Conservation (phyloP, 2,113 vertebrate species). For the Protomyctophum bolini region DNA sequence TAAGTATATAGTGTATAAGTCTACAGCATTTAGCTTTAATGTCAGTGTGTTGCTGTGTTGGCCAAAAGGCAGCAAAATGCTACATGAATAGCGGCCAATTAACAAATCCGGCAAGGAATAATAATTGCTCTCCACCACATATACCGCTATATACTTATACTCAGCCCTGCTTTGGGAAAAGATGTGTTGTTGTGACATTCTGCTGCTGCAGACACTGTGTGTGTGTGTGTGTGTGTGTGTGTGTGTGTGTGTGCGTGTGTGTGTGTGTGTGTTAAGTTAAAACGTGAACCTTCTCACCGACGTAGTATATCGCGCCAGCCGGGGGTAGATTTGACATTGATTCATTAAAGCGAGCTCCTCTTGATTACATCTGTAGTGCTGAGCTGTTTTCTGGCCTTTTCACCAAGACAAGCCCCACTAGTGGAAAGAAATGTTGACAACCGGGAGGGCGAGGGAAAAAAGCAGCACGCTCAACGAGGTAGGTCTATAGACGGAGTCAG, state of each 20-base stretch:
- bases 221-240: too few relatives aligned
- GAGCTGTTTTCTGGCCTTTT: conserved; percentile 74
- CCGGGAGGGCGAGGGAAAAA: conserved; percentile 15
- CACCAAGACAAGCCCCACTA: conserved; percentile 69
- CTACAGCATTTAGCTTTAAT: conserved; percentile 9
- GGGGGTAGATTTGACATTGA: conserved; percentile 66
- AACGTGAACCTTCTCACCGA: conserved; percentile 44
- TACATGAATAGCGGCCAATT: conserved; percentile 20
- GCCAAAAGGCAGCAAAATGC: conserved; percentile 9
- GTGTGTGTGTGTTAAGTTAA: conserved; percentile 48
- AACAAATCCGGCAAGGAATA: conserved; percentile 27
- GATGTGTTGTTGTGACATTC: conserved; percentile 35
- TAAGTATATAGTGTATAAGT: conserved; percentile 4
- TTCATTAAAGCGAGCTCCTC: conserved; percentile 71
- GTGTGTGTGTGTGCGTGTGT: too few relatives aligned
- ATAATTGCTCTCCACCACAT: conserved; percentile 31
- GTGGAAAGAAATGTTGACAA: conserved; percentile 76
- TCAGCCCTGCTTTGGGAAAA: too few relatives aligned
- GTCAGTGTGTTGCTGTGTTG: conserved; percentile 1
- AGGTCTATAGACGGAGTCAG: conserved; percentile 56
- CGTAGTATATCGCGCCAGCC: conserved; percentile 60
- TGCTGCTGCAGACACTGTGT: conserved; percentile 28
- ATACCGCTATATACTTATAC: conserved; percentile 13
- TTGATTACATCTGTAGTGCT: conserved; percentile 76
- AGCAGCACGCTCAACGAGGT: conserved; percentile 65